Evolutionary conservation across 2,888 invertebrate genomes (phyloP), one percentile per base, ranked within the genome.

Genomic region (Trachelus tabidus): DNA sequence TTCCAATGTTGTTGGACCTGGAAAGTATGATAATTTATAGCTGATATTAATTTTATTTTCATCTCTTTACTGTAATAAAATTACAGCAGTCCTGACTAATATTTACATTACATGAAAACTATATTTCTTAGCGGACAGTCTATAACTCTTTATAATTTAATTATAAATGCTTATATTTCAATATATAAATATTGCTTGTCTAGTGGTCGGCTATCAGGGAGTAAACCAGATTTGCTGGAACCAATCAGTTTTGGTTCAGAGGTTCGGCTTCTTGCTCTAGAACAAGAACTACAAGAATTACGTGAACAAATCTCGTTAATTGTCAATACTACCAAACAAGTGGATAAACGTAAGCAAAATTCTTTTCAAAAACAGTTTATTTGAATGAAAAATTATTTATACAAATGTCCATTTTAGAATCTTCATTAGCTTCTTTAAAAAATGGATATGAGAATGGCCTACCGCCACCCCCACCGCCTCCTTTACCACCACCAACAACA

Each of bases 171-270:
- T 69, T 69, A 69, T 69, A 31, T 30, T 69, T 40, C 15, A 12
- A 73, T 12, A 34, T 69, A 75, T 15, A 40, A 40, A 40, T 40
- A 15, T 40, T 40, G 12, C 15, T 15, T 15, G 1, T 85, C 74
- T 77, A 89, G 89, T 68, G 84, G 88, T 40, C 86, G 88, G 76
- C 81, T 91, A 69, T 88, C 89, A 73, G 87, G 86, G 77, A 90
- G 88, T 77, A 91, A 91, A 83, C 90, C 91, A 75, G 91, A 91
- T 82, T 83, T 91, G 34, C 84, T 91, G 68, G 91, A 91, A 80
- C 91, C 91, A 68, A 90, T 91, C 35, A 91, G 89, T 84, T 91
- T 91, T 83, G 91, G 91, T 69, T 91, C 91, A 4, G 91, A 91
- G 85, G 88, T 91, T 4, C 86, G 91, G 75, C 86, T 91, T 73